Percentiles rank a stretch among this genome's conserved stretches.
Conservation (phyloP, 2,797 vertebrate species). For the Knipowitschia caucasica region DNA sequence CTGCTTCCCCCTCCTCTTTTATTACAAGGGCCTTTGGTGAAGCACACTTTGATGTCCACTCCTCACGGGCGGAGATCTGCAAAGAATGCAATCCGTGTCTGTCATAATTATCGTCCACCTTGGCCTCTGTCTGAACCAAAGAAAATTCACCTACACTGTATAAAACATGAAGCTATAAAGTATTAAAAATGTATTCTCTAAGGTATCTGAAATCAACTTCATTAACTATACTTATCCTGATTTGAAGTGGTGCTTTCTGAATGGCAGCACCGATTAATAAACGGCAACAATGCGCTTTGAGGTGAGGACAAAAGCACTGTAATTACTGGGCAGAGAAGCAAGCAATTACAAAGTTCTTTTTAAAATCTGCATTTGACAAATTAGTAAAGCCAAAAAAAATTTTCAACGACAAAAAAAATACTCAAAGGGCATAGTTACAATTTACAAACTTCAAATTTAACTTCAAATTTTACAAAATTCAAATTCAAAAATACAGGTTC, state of each 20-base stretch:
- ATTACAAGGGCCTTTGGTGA: constrained; percentile 61
- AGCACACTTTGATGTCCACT: constrained; percentile 64
- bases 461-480: not conserved
- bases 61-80: constrained; percentile 43
- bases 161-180: constrained; percentile 22
- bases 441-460: not conserved
- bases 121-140: constrained; percentile 33
- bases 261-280: constrained; percentile 5
- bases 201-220: constrained; percentile 11
- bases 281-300: not conserved
- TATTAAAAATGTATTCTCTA: constrained; percentile 14
- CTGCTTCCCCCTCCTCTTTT: constrained; percentile 64
- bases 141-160: constrained; percentile 39
- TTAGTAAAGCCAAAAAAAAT: not conserved
- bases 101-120: constrained; percentile 59
- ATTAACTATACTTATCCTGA: constrained; percentile 9
- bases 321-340: constrained; percentile 7
- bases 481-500: not conserved
- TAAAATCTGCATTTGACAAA: not conserved
- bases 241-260: constrained; percentile 13
- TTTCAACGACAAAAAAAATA: not conserved
- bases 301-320: constrained; percentile 10
- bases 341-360: constrained; percentile 9
- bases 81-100: constrained; percentile 54
- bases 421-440: not conserved